Evolutionary conservation across 1,140 invertebrate genomes (phyloP), one percentile per base, ranked within the genome.

Genomic region (Acromyrmex charruanus): DNA sequence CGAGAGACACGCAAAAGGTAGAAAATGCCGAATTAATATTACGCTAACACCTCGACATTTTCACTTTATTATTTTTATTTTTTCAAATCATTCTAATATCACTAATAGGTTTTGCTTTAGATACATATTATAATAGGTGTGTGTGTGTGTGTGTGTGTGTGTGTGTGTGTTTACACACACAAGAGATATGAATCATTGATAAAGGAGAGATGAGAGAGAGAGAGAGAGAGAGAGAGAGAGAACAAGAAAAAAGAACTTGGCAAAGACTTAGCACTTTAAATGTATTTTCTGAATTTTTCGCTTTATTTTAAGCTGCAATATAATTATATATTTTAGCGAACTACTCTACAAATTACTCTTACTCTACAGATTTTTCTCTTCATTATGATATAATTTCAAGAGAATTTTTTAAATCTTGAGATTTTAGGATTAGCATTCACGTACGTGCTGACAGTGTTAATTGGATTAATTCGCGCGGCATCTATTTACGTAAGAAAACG

Each of bases 11-110:
- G 55, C 59, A 12, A 79, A 25, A 39, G 10, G 28, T 58, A 21
- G 31, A 71, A 71, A 81, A 71, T 71, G 16, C 10, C 31, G 21
- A 81, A 81, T 49, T 39, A 39, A 39, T 39, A 39, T 31, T 39
- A 39, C 28, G 65, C 77, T 63, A 39, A 53, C 77, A 5, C 44
- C 63, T 81, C 58, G 65, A 71, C 49, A 71, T 81, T 69, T 69
- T 81, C 49, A 68, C 16, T 53, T 69, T 81, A 81, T 81, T 69
- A 69, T 7, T 75, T 84, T 35, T 44, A 72, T 6, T 84, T 75
- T 74, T 77, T 63, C 18, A 1, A 75, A 75, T 18, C 81, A 77
- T 58, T 65, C 49, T 28, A n/a, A 25, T 39, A 44, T 81, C 49
- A 65, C n/a, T 69, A 81, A 81, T 81, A 10, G 49, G 31, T 81